Conservation (phyloP, 2,888 invertebrate genomes). For the Rhagophthalmus giganteus region DNA sequence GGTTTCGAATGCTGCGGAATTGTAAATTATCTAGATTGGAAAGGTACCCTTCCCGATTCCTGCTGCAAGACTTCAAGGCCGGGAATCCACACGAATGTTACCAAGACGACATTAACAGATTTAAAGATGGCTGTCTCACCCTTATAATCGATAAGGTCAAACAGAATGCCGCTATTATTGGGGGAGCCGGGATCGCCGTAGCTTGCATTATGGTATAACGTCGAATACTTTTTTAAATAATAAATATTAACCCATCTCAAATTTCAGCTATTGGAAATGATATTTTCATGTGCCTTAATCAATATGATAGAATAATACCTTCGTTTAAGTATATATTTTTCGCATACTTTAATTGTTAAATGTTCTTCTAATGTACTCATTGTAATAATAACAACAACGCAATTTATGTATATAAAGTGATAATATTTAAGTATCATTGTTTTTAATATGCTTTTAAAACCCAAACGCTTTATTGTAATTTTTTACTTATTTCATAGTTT, state of each 20-base stretch:
- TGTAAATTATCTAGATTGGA: constrained; percentile 75
- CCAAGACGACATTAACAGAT: constrained; percentile 60
- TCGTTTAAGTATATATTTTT: background rate
- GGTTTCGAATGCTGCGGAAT: constrained; percentile 86
- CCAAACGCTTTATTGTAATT: constrained; percentile 17
- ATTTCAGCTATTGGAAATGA: constrained; percentile 80
- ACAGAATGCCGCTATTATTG: constrained; percentile 78
- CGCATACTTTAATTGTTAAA: constrained; percentile 6
- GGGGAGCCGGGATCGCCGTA: constrained; percentile 78
- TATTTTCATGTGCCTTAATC: constrained; percentile 83
- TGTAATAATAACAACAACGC: constrained; percentile 4
- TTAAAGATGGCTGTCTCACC: constrained; percentile 75
- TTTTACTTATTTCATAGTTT: constrained; percentile 27
- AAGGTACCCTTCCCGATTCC: constrained; percentile 70
- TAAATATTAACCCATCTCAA: constrained; percentile 1
- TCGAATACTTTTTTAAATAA: constrained; percentile 5
- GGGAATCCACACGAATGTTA: constrained; percentile 63
- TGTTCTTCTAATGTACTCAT: constrained; percentile 1
- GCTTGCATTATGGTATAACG: constrained; percentile 81
- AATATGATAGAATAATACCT: constrained; percentile 66
- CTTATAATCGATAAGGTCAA: constrained; percentile 72
- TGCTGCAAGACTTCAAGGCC: constrained; percentile 71
- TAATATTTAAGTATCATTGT: constrained; percentile 15
- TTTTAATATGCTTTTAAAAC: constrained; percentile 5
- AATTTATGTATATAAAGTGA: constrained; percentile 15